Evolutionary conservation across 2,113 vertebrate species (phyloP).

Genomic region (Aegotheles bennettii): DNA sequence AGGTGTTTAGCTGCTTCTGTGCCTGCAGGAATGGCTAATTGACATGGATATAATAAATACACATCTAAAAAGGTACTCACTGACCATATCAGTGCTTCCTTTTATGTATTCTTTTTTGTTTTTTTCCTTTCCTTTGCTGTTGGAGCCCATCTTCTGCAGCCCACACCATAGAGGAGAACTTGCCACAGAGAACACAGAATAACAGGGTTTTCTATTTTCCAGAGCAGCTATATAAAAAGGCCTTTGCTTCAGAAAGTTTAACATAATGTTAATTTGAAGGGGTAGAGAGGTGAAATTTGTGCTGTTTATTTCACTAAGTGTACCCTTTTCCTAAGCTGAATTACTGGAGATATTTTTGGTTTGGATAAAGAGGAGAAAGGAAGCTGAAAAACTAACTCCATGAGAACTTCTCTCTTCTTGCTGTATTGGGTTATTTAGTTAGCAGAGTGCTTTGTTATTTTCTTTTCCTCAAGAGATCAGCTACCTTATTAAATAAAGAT

Average conservation of each 20-base stretch:
- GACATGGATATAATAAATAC: background rate
- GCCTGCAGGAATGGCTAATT: background rate
- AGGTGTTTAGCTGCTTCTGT: background rate
- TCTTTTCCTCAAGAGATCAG: background rate
- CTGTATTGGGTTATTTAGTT: background rate
- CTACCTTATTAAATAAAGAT: background rate
- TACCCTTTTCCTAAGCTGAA: background rate
- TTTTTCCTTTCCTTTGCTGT: background rate
- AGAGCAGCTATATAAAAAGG: background rate
- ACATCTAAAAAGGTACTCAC: background rate
- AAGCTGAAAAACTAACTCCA: background rate
- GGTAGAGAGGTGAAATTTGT: background rate
- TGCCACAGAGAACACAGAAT: background rate
- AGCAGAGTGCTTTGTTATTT: background rate
- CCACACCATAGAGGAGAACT: background rate
- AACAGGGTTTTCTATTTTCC: background rate
- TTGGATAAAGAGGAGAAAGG: background rate
- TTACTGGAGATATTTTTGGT: background rate
- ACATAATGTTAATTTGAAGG: background rate
- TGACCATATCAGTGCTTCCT: background rate
- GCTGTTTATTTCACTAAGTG: background rate
- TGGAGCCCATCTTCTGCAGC: background rate
- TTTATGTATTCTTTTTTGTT: background rate
- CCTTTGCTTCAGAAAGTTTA: background rate
- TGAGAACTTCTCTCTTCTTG: background rate